A percentile compares a stretch with the other conserved stretches of the same genome.
phyloP scores from a whole-genome alignment of 2,888 invertebrate species.

The Bellardia bayeri region DNA sequence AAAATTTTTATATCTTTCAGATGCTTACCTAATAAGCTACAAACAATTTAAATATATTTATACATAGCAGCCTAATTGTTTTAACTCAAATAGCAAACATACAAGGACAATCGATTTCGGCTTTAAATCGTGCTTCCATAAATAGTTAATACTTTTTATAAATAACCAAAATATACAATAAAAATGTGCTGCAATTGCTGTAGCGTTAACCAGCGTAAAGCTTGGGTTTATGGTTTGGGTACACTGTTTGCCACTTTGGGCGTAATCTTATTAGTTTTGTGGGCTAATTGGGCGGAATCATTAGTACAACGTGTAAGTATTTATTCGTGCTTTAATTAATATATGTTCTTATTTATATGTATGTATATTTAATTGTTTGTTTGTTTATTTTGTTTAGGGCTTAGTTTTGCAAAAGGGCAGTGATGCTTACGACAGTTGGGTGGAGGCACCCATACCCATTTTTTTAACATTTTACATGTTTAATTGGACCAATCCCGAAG shows the following conservation, averaged over 20 bases:
- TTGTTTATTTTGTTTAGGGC: constrained; percentile 85
- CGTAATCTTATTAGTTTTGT: constrained; percentile 78
- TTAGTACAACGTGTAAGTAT: constrained; percentile 80
- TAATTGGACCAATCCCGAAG: constrained; percentile 91
- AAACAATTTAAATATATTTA: background rate
- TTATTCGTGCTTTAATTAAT: background rate
- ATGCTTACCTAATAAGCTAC: constrained; percentile 18
- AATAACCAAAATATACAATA: background rate
- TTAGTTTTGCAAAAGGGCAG: constrained; percentile 87
- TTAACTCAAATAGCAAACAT: constrained; percentile 16
- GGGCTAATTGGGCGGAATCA: constrained; percentile 78
- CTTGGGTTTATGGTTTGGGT: constrained; percentile 83
- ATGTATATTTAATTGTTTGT: background rate
- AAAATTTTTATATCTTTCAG: constrained; percentile 21
- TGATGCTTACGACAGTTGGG: constrained; percentile 89
- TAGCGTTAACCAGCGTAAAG: constrained; percentile 81
- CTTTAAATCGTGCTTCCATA: background rate
- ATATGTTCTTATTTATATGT: background rate
- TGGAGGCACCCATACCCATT: constrained; percentile 92
- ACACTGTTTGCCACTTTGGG: constrained; percentile 79
- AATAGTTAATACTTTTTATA: background rate
- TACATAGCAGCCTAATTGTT: background rate
- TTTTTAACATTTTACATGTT: constrained; percentile 90
- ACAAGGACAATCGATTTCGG: constrained; percentile 22
- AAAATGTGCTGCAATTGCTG: constrained; percentile 82